Base-by-base conservation (phyloP, 2,888 invertebrate genomes). In the Drosophila koepferae region DNA sequence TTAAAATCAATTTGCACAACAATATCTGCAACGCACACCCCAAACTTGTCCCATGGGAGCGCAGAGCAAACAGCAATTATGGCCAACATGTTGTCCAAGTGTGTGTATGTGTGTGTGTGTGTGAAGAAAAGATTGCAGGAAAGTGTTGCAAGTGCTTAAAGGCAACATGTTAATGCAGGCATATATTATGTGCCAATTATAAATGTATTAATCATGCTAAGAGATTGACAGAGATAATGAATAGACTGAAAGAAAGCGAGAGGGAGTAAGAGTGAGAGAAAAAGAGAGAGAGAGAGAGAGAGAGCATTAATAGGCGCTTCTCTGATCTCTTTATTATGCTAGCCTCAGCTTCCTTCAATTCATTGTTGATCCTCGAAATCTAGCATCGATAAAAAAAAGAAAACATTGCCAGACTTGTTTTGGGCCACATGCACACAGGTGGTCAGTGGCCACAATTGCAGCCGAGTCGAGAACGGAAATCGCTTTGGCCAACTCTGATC, bases 1-100 rank as follows among this genome's bases (percentile, higher is more conserved):
- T 89, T 90, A 80, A 89, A 90, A 90, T 90, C 90, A 91, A 90
- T 91, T 91, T 89, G 64, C 75, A 73, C 41, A 55, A 56, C 68
- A 69, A 77, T 83, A 74, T 74, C 60, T 53, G 31, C 10, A 51
- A 48, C 67, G 55, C 63, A 72, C 81, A 40, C 72, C 55, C 43
- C 55, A 40, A 40, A 49, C 58, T 43, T 36, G 41, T 40, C 20
- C 44, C 34, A n/a, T 62, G 38, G 28, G 51, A 53, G 61, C 12
- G 41, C 43, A 63, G 55, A 61, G 59, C 61, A 72, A 55, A 63
- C 58, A 54, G 49, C 69, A 75, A 80, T 84, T 80, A 84, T 73
- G 64, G 67, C 58, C 46, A 81, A 77, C 79, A 73, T 54, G 79
- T 58, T 77, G 68, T 40, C 10, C 9, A 28, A 1, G 34, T 20